phyloP scores from a whole-genome alignment of 2,888 invertebrate species.

The Embidobia sp. region DNA sequence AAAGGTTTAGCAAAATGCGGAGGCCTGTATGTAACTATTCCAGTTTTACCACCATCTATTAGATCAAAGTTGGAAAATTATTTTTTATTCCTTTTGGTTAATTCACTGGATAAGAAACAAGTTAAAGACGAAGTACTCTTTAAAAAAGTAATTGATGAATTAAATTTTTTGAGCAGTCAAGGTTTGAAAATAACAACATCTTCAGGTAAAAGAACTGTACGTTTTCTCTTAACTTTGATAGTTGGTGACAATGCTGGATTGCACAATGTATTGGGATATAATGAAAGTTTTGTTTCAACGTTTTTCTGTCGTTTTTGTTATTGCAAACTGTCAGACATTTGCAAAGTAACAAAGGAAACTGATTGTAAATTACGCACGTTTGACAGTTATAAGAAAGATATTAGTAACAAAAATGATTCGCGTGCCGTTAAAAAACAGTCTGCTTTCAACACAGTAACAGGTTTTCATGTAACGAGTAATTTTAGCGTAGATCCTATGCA shows the following conservation, averaged over 20 bases:
- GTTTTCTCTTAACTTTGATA: conserved; percentile 58
- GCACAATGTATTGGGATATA: no score
- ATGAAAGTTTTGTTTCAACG: no score
- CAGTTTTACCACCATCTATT: conserved; percentile 44
- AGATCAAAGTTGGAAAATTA: conserved; percentile 59
- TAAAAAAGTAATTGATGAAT: conserved; percentile 53
- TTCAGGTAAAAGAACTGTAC: conserved; percentile 14
- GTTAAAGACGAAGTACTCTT: conserved; percentile 55
- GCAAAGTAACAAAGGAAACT: no score
- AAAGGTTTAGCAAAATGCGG: conserved; percentile 56
- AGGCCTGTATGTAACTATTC: conserved; percentile 34
- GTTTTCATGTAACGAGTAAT: conserved; percentile 32
- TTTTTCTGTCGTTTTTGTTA: no score
- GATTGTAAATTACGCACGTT: no score
- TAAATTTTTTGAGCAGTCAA: conserved; percentile 42
- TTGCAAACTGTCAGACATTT: no score
- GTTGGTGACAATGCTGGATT: conserved; percentile 65
- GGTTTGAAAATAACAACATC: conserved; percentile 43
- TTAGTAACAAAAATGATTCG: no score
- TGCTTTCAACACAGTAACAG: no score
- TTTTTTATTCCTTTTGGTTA: conserved; percentile 53
- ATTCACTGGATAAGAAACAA: conserved; percentile 42
- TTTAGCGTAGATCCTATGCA: conserved; percentile 42
- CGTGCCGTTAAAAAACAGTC: no score
- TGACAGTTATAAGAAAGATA: no score